Conservation (phyloP, 2,797 vertebrate species). For the Lepidocolaptes lacrymiger region DNA sequence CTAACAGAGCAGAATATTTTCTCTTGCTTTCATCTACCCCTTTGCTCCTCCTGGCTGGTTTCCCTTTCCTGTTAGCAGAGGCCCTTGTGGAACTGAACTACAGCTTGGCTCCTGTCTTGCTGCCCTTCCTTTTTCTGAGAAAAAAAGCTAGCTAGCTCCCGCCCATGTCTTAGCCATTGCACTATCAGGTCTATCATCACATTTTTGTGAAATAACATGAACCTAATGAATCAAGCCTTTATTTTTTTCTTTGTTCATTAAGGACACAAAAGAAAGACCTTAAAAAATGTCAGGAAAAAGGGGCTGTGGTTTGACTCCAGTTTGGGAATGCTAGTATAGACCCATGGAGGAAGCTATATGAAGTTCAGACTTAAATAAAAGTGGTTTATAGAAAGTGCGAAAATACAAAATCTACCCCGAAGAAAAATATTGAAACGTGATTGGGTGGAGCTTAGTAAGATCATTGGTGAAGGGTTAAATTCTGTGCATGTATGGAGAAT, state of each 20-base stretch:
- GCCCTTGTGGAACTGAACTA: not conserved
- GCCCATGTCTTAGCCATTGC: not conserved
- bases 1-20: not conserved
- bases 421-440: not conserved
- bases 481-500: not conserved
- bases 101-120: not conserved
- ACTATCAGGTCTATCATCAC: not conserved
- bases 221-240: not conserved
- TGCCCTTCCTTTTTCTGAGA: not conserved
- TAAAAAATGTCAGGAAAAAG: not conserved
- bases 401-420: not conserved
- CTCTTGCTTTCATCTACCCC: not conserved
- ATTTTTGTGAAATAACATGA: not conserved
- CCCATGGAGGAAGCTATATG: not conserved
- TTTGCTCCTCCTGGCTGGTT: fast-evolving
- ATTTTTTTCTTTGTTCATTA: not conserved
- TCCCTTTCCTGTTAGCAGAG: not conserved
- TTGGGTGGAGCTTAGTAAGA: not conserved
- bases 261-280: not conserved
- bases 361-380: not conserved
- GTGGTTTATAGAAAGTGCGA: not conserved
- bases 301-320: not conserved
- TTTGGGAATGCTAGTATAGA: not conserved
- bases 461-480: not conserved
- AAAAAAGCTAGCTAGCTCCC: not conserved